Evolutionary conservation across 2,797 vertebrate genomes (phyloP).

Genomic region (Lemur catta): DNA sequence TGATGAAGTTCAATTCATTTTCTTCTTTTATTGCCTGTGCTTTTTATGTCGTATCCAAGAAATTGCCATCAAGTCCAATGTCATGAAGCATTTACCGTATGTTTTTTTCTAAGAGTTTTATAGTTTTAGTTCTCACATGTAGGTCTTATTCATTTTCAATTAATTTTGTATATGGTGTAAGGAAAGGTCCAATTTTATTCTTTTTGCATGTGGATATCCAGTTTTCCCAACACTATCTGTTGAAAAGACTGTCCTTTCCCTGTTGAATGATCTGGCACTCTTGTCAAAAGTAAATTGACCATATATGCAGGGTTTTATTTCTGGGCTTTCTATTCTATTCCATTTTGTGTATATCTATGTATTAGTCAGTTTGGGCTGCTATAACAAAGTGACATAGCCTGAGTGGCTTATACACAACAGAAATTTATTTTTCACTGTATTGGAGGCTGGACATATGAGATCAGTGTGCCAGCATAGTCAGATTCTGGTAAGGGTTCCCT

Average conservation of each 20-base stretch:
- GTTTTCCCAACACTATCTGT: not conserved
- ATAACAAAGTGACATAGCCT: not conserved
- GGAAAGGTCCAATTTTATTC: not conserved
- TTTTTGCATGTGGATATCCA: not conserved
- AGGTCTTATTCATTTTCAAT: not conserved
- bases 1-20: not conserved
- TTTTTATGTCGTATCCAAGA: not conserved
- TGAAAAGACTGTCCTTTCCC: not conserved
- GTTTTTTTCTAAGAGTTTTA: not conserved
- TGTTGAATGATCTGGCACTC: not conserved
- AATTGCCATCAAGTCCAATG: not conserved
- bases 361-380: not conserved
- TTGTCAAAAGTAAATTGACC: not conserved
- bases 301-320: not conserved
- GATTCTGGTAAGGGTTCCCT: not conserved
- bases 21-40: not conserved
- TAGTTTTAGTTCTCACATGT: not conserved
- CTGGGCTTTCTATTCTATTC: not conserved
- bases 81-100: not conserved
- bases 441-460: not conserved
- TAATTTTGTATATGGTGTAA: not conserved
- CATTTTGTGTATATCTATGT: not conserved
- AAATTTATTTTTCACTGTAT: not conserved
- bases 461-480: not conserved
- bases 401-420: not conserved